Evolutionary conservation across 2,113 vertebrate species (phyloP).

Genomic region (Tragelaphus scriptus): DNA sequence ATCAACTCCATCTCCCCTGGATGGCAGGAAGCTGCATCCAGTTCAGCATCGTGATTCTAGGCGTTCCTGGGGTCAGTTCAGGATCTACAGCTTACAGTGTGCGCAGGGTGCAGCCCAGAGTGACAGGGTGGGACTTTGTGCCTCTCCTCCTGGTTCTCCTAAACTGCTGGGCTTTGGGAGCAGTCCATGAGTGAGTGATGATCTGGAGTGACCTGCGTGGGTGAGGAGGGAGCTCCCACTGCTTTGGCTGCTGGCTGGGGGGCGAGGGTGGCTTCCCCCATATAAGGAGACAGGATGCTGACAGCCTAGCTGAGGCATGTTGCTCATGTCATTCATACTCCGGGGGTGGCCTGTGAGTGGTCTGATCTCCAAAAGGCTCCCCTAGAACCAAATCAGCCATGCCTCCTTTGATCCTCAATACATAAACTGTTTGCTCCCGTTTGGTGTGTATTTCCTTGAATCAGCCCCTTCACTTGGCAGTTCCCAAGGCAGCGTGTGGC

Average conservation of each 20-base stretch:
- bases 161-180: not conserved
- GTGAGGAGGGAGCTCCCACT: not conserved
- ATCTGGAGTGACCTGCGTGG: not conserved
- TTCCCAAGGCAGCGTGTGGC: not conserved
- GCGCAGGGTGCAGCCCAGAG: not conserved
- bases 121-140: not conserved
- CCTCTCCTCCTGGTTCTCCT: not conserved
- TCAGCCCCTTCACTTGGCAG: not conserved
- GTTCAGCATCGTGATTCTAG: not conserved
- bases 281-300: fast-evolving
- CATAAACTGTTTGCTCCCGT: fast-evolving
- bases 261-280: not conserved
- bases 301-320: too few species aligned
- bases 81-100: not conserved
- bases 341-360: not conserved
- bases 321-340: not conserved
- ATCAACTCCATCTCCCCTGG: not conserved
- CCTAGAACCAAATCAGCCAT: not conserved
- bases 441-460: not conserved
- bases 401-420: not conserved
- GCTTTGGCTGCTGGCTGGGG: not conserved
- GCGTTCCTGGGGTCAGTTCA: not conserved
- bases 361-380: not conserved
- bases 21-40: not conserved
- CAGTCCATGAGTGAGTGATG: not conserved